Base-by-base conservation (phyloP, 1,140 invertebrate genomes). In the Diprion similis region DNA sequence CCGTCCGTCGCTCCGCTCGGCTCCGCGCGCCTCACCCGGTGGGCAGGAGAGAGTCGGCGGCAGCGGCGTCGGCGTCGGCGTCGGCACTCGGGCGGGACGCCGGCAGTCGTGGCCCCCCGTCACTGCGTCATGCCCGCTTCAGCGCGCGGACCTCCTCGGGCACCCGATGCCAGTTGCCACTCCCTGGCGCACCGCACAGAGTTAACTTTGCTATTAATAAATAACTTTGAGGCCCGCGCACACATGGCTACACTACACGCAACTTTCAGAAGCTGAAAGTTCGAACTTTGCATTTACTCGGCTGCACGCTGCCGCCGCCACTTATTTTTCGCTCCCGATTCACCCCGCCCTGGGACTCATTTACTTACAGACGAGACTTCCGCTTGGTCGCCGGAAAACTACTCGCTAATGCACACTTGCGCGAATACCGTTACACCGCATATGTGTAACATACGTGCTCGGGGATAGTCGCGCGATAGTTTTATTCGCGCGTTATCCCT, bases 11-110 rank as follows among this genome's bases (percentile, higher is more conserved):
- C 64, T 59, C 48, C 71, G 11, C 66, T 66, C 48, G n/a, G 37
- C 82, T 81, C 80, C 78, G 76, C 80, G 83, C 79, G 78, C 81
- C 71, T 45, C 71, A 19, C 46, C 71, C 66, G 67, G 70, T 45
- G 67, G 65, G 59, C 59, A 70, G 73, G 66, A 69, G 46, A 74
- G 72, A 71, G n/a, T 64, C 46, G 51, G 47, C 10, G 19, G 68
- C 17, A 59, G 24, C 67, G 37, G 70, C 46, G 51, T 64, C 68
- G 66, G 74, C 77, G 74, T 73, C 68, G 70, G 66, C 79, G 74
- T 72, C 72, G 73, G 73, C 46, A 67, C 67, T 51, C 67, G 47
- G 71, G 71, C 70, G 46, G 73, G 73, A 37, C 67, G 18, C 68
- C 48, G 72, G 48, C 72, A 73, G 67, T 67, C 65, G 48, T 51